These are phyloP conservation scores for Acanthopagrus latus DNA, from an alignment of 2,797 vertebrate genomes.

Conservation along the genomic window DNA sequence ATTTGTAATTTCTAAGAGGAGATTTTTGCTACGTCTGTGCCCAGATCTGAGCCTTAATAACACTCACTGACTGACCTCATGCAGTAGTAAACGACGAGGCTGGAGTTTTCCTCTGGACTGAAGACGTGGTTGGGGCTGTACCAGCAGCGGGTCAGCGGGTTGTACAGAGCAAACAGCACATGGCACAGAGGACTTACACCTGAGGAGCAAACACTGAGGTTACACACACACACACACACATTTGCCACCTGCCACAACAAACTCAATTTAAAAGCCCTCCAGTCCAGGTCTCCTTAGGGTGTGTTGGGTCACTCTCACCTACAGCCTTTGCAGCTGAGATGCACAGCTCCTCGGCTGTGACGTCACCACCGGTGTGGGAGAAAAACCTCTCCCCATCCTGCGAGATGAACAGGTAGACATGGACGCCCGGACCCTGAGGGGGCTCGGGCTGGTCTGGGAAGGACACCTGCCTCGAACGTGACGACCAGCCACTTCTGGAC, in stretches of 20 bases:
- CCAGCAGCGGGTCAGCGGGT: slow-evolving; percentile 85
- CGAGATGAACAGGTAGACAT: slow-evolving; percentile 89
- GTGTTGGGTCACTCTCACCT: slow-evolving; percentile 79
- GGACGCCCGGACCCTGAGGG: slow-evolving; percentile 75
- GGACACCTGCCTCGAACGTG: slow-evolving; percentile 41
- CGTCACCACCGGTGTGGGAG: slow-evolving; percentile 74
- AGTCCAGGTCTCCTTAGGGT: neutral
- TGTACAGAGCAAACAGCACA: slow-evolving; percentile 90
- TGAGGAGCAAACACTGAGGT: slow-evolving; percentile 63
- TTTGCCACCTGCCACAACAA: neutral
- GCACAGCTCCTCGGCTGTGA: slow-evolving; percentile 90
- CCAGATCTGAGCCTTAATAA: neutral
- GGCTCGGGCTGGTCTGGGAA: slow-evolving; percentile 55
- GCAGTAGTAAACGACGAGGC: slow-evolving; percentile 85
- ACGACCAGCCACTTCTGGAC: slow-evolving; percentile 74
- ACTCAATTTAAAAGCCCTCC: neutral
- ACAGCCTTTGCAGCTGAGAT: slow-evolving; percentile 86
- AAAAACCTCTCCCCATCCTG: slow-evolving; percentile 83
- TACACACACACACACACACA: slow-evolving; percentile 20
- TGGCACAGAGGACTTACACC: slow-evolving; percentile 92
- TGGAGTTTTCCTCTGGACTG: slow-evolving; percentile 69
- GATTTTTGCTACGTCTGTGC: too few relatives aligned
- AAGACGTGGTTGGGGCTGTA: slow-evolving; percentile 92
- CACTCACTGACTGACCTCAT: slow-evolving; percentile 89
- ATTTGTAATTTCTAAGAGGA: too few relatives aligned